Conservation (phyloP, 2,113 vertebrate genomes). For the Axis porcinus region DNA sequence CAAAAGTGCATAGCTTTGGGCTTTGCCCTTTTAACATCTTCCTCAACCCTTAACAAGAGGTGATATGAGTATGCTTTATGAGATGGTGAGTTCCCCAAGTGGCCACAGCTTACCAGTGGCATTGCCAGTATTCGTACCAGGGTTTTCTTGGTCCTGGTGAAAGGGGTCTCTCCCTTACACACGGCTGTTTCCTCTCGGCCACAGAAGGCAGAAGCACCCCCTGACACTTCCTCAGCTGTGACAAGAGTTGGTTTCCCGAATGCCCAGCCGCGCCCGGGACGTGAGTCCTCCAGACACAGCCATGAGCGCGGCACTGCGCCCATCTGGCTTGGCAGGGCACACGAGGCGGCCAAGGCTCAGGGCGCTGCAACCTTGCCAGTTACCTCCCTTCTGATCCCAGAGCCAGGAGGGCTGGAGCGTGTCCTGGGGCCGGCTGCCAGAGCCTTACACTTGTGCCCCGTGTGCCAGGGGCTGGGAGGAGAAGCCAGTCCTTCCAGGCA, state of each 20-base stretch:
- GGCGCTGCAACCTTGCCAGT: neutral
- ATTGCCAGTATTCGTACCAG: neutral
- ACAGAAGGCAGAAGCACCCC: neutral
- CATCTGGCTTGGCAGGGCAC: neutral
- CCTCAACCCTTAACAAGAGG: neutral
- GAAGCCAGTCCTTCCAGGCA: constrained; percentile 23
- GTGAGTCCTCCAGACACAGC: neutral
- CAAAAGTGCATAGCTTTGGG: neutral
- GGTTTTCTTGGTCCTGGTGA: neutral
- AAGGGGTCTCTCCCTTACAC: neutral
- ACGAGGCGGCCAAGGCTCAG: neutral
- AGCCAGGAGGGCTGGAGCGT: neutral
- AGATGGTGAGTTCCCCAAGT: neutral
- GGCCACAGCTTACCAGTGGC: neutral
- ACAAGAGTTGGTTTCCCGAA: neutral
- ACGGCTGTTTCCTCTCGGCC: neutral
- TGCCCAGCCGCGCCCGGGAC: no score
- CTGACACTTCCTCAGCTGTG: neutral
- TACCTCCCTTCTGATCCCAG: neutral
- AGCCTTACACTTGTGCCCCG: neutral
- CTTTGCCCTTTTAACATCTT: neutral
- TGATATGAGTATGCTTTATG: neutral
- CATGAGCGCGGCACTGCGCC: neutral
- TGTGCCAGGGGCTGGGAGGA: neutral
- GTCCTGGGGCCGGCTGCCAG: neutral